phyloP scores from a whole-genome alignment of 1,140 invertebrate species.

The Alviniconcha marisindica region DNA sequence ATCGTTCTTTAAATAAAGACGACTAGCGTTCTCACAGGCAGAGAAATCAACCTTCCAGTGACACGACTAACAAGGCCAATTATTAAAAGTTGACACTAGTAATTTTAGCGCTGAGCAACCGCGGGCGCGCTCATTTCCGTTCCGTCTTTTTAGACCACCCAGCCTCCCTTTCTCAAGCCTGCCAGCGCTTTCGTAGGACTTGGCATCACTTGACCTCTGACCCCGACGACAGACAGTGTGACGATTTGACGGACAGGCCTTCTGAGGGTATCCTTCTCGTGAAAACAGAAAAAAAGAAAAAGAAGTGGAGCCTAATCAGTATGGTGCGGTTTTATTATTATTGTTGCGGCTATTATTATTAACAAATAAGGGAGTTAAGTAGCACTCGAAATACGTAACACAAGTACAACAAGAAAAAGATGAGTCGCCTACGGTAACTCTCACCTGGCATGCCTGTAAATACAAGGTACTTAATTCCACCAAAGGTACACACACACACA shows the following conservation, averaged over 20 bases:
- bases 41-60: background rate
- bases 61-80: slow-evolving; percentile 15
- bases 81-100: slow-evolving; percentile 6
- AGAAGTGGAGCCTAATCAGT: no score
- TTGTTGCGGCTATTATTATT: no score
- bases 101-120: background rate
- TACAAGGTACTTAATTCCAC: no score
- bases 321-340: no score
- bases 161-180: background rate
- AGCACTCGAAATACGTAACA: no score
- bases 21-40: background rate
- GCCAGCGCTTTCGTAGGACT: background rate
- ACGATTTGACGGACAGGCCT: background rate
- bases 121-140: background rate
- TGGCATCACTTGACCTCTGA: slow-evolving; percentile 16
- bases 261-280: no score
- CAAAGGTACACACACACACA: no score
- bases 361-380: no score
- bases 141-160: background rate
- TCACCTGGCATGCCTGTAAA: no score
- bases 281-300: no score
- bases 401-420: no score
- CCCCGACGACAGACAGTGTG: background rate
- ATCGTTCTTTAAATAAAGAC: background rate
- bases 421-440: no score